These are phyloP conservation scores for Thermophis baileyi DNA, from an alignment of 2,113 vertebrate species.

Conservation along the genomic window DNA sequence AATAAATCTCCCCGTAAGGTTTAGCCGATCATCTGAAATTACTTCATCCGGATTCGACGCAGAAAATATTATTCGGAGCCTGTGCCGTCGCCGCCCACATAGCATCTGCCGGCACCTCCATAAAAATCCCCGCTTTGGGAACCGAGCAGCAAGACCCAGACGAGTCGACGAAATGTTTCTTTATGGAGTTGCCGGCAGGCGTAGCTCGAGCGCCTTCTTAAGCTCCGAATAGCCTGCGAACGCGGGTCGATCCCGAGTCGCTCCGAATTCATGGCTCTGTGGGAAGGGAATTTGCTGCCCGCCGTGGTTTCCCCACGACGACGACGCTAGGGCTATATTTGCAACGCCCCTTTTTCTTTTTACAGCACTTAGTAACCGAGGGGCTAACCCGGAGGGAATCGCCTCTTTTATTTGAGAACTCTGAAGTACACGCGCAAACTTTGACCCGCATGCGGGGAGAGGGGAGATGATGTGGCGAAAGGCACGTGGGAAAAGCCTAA, in stretches of 20 bases:
- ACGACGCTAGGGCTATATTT: not conserved
- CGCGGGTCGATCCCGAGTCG: not conserved
- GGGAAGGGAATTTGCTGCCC: not conserved
- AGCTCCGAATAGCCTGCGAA: not conserved
- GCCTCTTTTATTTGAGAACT: not conserved
- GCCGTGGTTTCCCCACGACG: not conserved
- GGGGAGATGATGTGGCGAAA: not conserved
- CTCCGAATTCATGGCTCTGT: not conserved
- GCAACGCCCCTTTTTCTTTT: not conserved
- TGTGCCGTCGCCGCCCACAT: not conserved
- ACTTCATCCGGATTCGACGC: not conserved
- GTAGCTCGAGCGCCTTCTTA: not conserved
- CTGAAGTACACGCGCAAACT: not conserved
- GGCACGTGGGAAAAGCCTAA: not conserved
- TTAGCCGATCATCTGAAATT: not conserved
- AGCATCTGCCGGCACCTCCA: not conserved
- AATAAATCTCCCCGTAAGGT: not conserved
- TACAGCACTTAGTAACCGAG: not conserved
- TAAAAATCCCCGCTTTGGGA: not conserved
- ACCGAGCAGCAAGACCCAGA: not conserved
- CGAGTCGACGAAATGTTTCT: not conserved
- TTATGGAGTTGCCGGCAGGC: not conserved
- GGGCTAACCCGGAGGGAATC: not conserved
- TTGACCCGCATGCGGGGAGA: not conserved
- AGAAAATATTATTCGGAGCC: not conserved